Conservation (phyloP, 2,888 invertebrate genomes). For the Tetragnatha montana region DNA sequence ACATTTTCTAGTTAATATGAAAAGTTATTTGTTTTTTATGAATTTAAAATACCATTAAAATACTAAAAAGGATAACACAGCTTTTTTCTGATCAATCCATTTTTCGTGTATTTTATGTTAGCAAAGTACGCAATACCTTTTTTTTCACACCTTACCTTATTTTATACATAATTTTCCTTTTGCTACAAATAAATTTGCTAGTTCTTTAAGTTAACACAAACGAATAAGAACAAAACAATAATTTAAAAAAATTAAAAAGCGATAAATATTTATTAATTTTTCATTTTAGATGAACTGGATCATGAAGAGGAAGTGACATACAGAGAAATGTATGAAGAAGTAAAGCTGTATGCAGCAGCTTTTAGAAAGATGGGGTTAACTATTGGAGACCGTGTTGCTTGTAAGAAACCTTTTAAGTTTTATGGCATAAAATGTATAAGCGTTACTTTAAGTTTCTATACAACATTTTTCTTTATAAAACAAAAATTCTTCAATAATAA, state of each 20-base stretch:
- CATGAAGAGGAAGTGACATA: constrained; percentile 61
- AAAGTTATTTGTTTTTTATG: no score
- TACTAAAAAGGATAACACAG: no score
- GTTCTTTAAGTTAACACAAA: background rate
- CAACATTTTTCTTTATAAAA: no score
- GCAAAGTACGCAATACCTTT: no score
- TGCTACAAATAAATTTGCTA: background rate
- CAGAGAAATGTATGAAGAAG: constrained; percentile 81
- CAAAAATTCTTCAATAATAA: background rate
- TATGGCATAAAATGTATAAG: background rate
- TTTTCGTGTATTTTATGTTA: no score
- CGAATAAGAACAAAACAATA: no score
- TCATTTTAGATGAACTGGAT: constrained; percentile 49
- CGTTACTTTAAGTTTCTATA: background rate
- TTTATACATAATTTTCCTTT: background rate
- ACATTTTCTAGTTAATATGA: no score
- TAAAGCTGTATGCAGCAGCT: constrained; percentile 86
- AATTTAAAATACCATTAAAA: no score
- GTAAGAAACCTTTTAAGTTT: constrained; percentile 24
- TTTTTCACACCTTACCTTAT: background rate
- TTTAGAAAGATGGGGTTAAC: constrained; percentile 79
- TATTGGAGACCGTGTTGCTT: constrained; percentile 61
- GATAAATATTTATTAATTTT: background rate
- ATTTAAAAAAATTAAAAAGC: background rate
- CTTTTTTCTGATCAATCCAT: no score